A percentile compares a stretch with the other conserved stretches of the same genome.
Conservation (phyloP, 2,113 vertebrate species). For the Carassius gibelio region DNA sequence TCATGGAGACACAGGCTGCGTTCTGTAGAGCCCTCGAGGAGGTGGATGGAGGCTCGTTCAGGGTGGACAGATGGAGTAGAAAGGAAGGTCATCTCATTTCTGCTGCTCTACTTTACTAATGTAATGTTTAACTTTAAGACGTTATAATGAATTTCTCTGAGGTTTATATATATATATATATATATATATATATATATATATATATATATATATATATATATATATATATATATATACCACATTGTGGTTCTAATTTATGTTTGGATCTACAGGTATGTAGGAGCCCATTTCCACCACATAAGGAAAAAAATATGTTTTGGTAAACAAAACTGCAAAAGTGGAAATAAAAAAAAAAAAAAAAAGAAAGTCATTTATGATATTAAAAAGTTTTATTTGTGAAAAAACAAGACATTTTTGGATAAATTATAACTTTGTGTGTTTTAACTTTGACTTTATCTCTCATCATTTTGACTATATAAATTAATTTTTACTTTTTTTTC, state of each 20-base stretch:
- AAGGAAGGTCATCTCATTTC: constrained; percentile 81
- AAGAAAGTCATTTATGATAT: no score
- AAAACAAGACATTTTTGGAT: no score
- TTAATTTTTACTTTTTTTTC: no score
- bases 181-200: no score
- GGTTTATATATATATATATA: not conserved
- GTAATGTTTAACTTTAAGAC: not conserved
- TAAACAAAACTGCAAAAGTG: not conserved
- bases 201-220: no score
- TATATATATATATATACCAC: no score
- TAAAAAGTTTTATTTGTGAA: no score
- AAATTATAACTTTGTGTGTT: no score
- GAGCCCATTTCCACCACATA: not conserved
- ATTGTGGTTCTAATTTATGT: not conserved
- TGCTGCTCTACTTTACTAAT: not conserved
- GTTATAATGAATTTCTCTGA: not conserved
- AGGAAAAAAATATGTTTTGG: not conserved
- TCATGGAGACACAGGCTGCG: constrained; percentile 92
- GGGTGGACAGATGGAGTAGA: constrained; percentile 88
- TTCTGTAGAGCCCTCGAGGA: constrained; percentile 86
- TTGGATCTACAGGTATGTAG: not conserved
- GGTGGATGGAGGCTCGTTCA: constrained; percentile 84
- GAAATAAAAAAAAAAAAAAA: not conserved
- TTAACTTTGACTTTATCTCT: no score
- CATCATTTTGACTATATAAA: no score